Evolutionary conservation across 2,888 invertebrate species (phyloP), one percentile per base, ranked within the genome.

Genomic region (Athrips mouffetella): DNA sequence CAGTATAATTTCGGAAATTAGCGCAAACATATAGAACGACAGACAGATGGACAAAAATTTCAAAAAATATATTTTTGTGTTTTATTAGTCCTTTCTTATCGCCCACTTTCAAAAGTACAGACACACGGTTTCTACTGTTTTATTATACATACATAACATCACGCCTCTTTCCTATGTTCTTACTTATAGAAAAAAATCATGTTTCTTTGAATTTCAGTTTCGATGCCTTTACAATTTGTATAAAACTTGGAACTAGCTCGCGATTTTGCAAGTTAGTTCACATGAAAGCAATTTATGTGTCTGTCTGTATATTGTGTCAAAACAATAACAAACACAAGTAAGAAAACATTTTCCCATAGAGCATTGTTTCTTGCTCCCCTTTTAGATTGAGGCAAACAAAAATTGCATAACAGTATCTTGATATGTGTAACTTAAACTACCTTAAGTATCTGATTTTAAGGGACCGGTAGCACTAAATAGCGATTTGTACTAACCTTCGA

Each of bases 281-380:
- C 58, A 60, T 57, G 56, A 49, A 50, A 48, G 54, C 52, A 54
- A 55, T 52, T 54, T 54, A 53, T 57, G 50, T 50, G 50, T 53
- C 21, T 45, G n/a, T n/a, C n/a, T n/a, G n/a, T n/a, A n/a, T n/a
- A n/a, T n/a, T n/a, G 45, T 39, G 25, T 18, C 33, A 50, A 46
- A 45, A 50, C 44, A 40, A 30, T 11, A 35, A 42, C 30, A 37
- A 21, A 46, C 31, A 35, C 11, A 25, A 7, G 37, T 71, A 70
- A 67, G 76, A 76, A 78, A 77, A 55, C 59, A 59, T 74, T 69
- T 63, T 62, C 63, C 62, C 67, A 66, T 63, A 57, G 47, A 51
- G 58, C 63, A 65, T 67, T 67, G 65, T 66, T 60, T 58, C 55
- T 45, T 49, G 39, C 53, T 50, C 48, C 48, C 55, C 48, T 55